Evolutionary conservation across 2,888 invertebrate genomes (phyloP).

Genomic region (Brenthis daphne): DNA sequence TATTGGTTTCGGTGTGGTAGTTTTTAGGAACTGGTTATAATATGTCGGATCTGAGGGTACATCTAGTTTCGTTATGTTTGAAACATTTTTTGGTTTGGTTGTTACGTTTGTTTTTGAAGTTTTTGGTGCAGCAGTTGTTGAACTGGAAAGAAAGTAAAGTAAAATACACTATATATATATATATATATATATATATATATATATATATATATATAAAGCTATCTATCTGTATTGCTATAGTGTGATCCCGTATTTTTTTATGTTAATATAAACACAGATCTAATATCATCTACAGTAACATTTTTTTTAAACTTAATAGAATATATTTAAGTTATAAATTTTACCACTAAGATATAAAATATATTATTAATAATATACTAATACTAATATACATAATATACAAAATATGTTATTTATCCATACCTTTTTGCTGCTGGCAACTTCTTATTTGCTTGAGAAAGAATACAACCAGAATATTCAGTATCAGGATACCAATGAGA

Average conservation of each 20-base stretch:
- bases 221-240: background rate
- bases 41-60: constrained; percentile 64
- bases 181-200: too few species aligned
- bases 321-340: too few species aligned
- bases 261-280: too few species aligned
- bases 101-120: constrained; percentile 41
- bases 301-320: too few species aligned
- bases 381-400: background rate
- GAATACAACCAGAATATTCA: constrained; percentile 83
- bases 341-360: background rate
- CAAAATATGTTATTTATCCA: background rate
- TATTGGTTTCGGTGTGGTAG: constrained; percentile 56
- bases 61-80: constrained; percentile 53
- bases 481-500: constrained; percentile 83
- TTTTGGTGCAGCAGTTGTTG: constrained; percentile 49
- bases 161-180: too few species aligned
- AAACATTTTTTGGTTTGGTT: constrained; percentile 3
- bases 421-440: constrained; percentile 71
- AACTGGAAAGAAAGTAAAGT: constrained; percentile 44
- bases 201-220: too few species aligned
- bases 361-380: too few species aligned
- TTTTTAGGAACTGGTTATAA: constrained; percentile 76
- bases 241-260: too few species aligned
- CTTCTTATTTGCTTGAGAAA: constrained; percentile 70
- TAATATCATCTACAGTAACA: too few species aligned